These are phyloP conservation scores for Gymnoscopelus braueri DNA, from an alignment of 2,797 vertebrate species.

Conservation along the genomic window DNA sequence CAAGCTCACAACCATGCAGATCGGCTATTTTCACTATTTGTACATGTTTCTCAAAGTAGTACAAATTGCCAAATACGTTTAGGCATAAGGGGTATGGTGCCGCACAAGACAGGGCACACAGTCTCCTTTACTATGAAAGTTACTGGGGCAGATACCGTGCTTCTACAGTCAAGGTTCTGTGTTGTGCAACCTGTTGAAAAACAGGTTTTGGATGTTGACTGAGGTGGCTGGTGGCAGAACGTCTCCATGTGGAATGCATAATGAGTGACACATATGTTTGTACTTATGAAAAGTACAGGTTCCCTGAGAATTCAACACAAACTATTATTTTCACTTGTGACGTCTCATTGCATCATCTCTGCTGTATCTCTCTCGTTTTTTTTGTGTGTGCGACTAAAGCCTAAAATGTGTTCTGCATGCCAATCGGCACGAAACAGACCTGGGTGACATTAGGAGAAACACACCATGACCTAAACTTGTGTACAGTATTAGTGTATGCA, in stretches of 20 bases:
- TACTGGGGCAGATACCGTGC: conserved; percentile 23
- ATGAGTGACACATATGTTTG: conserved; percentile 34
- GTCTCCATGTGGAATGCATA: conserved; percentile 57
- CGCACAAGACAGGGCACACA: no score
- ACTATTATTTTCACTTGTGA: conserved; percentile 11
- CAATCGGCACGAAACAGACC: conserved; percentile 23
- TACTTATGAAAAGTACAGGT: conserved; percentile 47
- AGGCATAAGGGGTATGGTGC: no score
- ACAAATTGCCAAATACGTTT: no score
- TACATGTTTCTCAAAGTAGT: no score
- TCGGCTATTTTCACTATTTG: no score
- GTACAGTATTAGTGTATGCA: no score
- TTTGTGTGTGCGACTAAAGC: no score
- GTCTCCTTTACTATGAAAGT: not conserved
- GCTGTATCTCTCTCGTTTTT: conserved; percentile 3
- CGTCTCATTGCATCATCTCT: conserved; percentile 24
- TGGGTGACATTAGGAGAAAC: not conserved
- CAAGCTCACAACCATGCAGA: no score
- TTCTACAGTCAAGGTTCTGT: conserved; percentile 13
- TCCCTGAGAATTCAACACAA: no score
- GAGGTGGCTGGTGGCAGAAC: conserved; percentile 21
- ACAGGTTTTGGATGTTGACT: conserved; percentile 68
- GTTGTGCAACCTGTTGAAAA: conserved; percentile 63
- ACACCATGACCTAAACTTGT: no score
- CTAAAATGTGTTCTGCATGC: conserved; percentile 2